These are phyloP conservation scores for Dendrocopos noguchii DNA, from an alignment of 2,113 vertebrate genomes.

Conservation along the genomic window DNA sequence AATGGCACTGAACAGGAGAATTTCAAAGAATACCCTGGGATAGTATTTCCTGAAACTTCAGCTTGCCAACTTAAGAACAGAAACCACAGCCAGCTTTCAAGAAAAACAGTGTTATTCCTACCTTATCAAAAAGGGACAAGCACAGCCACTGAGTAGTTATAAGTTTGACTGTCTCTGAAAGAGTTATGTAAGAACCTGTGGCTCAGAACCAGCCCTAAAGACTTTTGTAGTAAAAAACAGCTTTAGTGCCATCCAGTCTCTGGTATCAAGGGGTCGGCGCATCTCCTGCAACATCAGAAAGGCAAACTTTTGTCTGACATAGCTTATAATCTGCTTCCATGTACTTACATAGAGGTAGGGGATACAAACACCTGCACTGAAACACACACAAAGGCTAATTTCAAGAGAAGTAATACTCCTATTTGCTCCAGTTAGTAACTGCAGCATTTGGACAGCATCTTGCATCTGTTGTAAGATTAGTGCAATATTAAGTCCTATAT, in stretches of 20 bases:
- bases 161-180: background rate
- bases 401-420: background rate
- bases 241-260: background rate
- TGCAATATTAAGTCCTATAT: background rate
- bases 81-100: background rate
- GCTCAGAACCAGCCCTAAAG: background rate
- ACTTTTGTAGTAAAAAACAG: rapidly evolving
- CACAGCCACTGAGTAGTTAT: background rate
- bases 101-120: background rate
- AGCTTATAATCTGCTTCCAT: background rate
- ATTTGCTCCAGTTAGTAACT: background rate
- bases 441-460: background rate
- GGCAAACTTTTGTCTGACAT: rapidly evolving
- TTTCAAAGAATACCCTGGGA: background rate
- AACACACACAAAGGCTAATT: background rate
- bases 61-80: background rate
- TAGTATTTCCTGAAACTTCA: background rate
- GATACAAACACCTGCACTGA: background rate
- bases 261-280: background rate
- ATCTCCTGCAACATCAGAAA: background rate
- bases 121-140: background rate
- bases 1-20: background rate
- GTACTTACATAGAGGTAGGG: background rate
- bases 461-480: rapidly evolving
- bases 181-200: background rate